Evolutionary conservation across 2,797 vertebrate genomes (phyloP).

Genomic region (Sternotherus odoratus): DNA sequence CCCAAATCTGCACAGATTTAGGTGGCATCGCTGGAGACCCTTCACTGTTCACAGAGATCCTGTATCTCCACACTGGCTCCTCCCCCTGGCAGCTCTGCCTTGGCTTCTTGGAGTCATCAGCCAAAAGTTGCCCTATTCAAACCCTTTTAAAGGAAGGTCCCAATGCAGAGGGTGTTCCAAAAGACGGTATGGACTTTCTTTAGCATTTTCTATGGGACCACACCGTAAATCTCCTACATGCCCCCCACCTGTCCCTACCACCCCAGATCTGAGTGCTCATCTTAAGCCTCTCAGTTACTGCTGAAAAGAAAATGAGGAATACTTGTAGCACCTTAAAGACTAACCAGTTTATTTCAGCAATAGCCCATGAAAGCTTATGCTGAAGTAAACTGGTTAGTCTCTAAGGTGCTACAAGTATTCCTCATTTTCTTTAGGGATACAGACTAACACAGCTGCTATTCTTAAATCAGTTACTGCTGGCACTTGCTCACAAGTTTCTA

Average conservation of each 20-base stretch:
- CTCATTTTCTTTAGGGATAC: too few species aligned
- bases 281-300: not conserved
- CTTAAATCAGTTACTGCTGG: not conserved
- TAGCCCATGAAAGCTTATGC: too few species aligned
- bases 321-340: too few species aligned
- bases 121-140: not conserved
- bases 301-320: too few species aligned
- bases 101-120: not conserved
- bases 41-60: not conserved
- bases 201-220: not conserved
- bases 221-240: not conserved
- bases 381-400: too few species aligned
- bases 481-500: constrained; percentile 2
- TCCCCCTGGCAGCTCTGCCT: not conserved
- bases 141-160: not conserved
- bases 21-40: not conserved
- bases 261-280: not conserved
- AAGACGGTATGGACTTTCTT: rapidly evolving
- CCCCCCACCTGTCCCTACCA: not conserved
- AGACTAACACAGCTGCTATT: too few species aligned
- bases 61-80: not conserved
- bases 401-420: too few species aligned
- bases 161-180: not conserved
- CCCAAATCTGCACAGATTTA: not conserved
- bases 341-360: too few species aligned